Conservation (phyloP, 2,797 vertebrate species). For the Lepilemur ruficaudatus region DNA sequence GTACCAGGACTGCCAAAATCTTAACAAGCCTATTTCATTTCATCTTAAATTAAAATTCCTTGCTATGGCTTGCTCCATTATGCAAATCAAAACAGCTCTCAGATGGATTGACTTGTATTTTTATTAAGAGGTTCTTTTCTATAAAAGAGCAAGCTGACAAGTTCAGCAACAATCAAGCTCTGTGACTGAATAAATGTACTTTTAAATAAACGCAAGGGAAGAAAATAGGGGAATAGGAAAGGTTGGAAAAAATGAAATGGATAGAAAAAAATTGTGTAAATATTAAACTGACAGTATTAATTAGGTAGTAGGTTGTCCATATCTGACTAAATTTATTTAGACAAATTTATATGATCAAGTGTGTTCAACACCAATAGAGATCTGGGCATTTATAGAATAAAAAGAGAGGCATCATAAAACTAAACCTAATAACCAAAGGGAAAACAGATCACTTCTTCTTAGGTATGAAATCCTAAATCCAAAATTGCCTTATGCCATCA, state of each 20-base stretch:
- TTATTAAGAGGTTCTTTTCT: conserved; percentile 60
- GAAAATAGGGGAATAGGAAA: not conserved
- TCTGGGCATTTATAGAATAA: not conserved
- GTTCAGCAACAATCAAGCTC: conserved; percentile 29
- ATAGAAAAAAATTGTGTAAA: not conserved
- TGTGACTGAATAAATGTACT: conserved; percentile 37
- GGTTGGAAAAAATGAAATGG: not conserved
- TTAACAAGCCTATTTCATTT: conserved; percentile 47
- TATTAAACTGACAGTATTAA: not conserved
- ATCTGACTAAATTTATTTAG: conserved; percentile 1
- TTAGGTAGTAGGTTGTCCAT: not conserved
- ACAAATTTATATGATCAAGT: not conserved
- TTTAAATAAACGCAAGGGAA: conserved; percentile 19
- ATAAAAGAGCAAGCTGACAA: conserved; percentile 43
- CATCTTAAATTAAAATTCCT: conserved; percentile 65
- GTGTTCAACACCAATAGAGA: not conserved
- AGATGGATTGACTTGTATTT: conserved; percentile 48
- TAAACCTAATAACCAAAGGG: not conserved
- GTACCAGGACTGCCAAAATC: conserved; percentile 28
- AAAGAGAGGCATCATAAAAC: not conserved
- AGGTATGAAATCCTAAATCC: not conserved
- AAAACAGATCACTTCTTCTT: not conserved
- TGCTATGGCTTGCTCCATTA: conserved; percentile 30
- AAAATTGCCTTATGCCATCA: not conserved
- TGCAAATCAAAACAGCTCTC: conserved; percentile 60